Conservation (phyloP, 2,113 vertebrate genomes). For the Asarcornis scutulata region DNA sequence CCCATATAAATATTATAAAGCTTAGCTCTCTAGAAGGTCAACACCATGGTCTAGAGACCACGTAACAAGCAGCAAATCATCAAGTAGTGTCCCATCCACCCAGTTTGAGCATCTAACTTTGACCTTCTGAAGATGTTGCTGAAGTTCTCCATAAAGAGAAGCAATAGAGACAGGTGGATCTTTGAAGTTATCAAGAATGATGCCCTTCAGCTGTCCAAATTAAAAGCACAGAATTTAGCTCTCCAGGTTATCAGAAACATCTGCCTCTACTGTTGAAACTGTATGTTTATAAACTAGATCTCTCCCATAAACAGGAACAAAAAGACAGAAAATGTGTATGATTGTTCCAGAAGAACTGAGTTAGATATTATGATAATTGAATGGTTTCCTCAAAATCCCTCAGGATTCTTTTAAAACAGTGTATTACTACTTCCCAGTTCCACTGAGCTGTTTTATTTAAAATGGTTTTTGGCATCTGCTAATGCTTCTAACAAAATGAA, state of each 20-base stretch:
- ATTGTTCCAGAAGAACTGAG: not conserved
- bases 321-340: not conserved
- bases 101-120: not conserved
- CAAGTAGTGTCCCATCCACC: not conserved
- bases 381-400: not conserved
- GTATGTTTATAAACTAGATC: not conserved
- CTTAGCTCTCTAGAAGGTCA: not conserved
- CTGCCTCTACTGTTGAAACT: not conserved
- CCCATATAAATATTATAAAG: not conserved
- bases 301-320: not conserved
- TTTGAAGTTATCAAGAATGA: not conserved
- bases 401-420: not conserved
- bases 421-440: not conserved
- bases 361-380: not conserved
- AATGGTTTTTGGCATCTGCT: not conserved
- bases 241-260: not conserved
- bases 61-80: not conserved
- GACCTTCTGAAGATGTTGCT: not conserved
- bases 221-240: not conserved
- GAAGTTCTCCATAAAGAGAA: not conserved
- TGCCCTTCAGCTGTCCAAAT: not conserved
- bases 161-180: not conserved
- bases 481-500: not conserved
- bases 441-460: not conserved
- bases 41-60: not conserved